Percentiles rank a stretch among this genome's conserved stretches.
These are phyloP conservation scores for Xerus inauris DNA, from an alignment of 2,113 vertebrate species.

Conservation along the genomic window DNA sequence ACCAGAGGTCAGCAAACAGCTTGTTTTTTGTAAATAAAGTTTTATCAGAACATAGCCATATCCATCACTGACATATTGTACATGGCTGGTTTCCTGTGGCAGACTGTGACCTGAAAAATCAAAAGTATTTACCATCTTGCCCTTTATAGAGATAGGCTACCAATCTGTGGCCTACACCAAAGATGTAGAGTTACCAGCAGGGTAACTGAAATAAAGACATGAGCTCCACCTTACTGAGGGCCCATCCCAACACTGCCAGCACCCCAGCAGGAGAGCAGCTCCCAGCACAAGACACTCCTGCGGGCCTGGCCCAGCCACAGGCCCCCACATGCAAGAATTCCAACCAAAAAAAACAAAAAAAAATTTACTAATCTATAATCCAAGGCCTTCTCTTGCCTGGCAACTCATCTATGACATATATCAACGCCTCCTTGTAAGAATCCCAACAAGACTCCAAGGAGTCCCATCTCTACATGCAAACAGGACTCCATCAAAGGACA, in stretches of 20 bases:
- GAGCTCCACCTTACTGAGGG: not conserved
- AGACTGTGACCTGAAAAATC: not conserved
- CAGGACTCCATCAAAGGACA: not conserved
- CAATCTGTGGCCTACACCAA: not conserved
- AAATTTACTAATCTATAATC: not conserved
- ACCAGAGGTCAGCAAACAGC: not conserved
- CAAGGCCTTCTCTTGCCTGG: no score
- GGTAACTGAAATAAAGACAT: not conserved
- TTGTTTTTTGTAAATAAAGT: not conserved
- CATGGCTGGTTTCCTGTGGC: not conserved
- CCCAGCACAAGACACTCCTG: not conserved
- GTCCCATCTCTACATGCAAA: not conserved
- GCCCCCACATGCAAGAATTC: not conserved
- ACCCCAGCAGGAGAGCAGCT: not conserved
- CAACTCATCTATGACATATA: not conserved
- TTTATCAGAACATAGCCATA: not conserved
- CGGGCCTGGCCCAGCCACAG: not conserved
- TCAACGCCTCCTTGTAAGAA: not conserved
- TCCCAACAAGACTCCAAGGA: not conserved
- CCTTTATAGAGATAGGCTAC: not conserved
- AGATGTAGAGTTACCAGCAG: conserved; percentile 42
- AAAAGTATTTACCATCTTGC: not conserved
- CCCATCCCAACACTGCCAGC: not conserved
- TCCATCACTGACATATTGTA: fast-evolving
- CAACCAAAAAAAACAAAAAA: not conserved